Evolutionary conservation across 2,113 vertebrate genomes (phyloP).

Genomic region (Synodontis membranacea): DNA sequence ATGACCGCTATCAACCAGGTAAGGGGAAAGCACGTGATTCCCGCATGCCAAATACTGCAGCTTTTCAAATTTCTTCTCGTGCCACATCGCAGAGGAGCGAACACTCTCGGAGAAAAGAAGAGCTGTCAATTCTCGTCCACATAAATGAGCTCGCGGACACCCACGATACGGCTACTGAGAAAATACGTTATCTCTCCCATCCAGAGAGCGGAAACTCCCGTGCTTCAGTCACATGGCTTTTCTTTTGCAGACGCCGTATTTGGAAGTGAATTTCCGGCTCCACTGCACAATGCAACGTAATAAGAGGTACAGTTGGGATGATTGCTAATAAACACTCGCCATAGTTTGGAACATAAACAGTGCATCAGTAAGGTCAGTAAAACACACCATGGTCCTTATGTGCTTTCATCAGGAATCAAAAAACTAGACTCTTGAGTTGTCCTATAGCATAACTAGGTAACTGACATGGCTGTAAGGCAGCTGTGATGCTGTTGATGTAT

Average conservation of each 20-base stretch:
- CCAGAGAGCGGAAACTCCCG: background rate
- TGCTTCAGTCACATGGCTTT: background rate
- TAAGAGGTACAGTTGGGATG: background rate
- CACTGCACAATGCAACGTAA: background rate
- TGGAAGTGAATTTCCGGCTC: background rate
- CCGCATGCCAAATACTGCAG: background rate
- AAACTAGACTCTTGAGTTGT: background rate
- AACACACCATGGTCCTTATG: background rate
- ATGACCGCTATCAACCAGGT: background rate
- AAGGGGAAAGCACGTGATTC: background rate
- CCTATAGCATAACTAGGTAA: background rate
- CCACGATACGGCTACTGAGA: background rate
- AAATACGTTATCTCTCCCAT: background rate
- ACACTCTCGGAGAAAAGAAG: background rate
- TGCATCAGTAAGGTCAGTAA: background rate
- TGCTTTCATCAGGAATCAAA: background rate
- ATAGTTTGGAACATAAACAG: background rate
- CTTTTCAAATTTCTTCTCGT: background rate
- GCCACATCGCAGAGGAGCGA: background rate
- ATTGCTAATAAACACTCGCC: background rate
- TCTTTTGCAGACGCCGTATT: background rate
- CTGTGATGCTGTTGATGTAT: background rate
- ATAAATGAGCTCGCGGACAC: background rate
- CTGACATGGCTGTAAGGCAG: background rate
- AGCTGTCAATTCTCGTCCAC: too few species aligned